These are phyloP conservation scores for Acropora yongei DNA, from an alignment of 64 coral and sea anemone species.

Conservation along the genomic window DNA sequence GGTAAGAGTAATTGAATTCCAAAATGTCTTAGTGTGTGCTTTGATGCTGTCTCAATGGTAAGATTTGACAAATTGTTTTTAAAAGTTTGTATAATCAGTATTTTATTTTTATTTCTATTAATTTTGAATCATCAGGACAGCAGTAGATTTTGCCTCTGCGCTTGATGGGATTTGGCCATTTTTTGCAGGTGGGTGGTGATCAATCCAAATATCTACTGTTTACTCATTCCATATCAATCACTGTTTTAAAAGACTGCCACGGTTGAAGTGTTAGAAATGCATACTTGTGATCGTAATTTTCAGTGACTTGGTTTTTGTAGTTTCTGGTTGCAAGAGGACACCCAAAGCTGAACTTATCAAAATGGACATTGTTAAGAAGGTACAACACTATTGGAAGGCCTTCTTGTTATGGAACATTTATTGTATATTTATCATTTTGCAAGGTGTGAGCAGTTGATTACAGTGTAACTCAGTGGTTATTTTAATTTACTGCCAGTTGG, in stretches of 20 bases:
- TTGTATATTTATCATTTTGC: no score
- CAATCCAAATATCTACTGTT: neutral
- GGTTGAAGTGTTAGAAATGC: no score
- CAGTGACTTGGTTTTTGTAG: slow-evolving; percentile 16
- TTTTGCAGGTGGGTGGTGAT: slow-evolving; percentile 83
- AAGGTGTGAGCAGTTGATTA: no score
- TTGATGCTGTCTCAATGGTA: neutral
- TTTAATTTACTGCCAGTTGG: no score
- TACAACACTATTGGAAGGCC: slow-evolving; percentile 2
- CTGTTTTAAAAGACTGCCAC: no score
- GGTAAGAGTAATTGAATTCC: slow-evolving; percentile 16
- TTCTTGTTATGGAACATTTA: neutral
- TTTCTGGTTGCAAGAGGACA: slow-evolving; percentile 82
- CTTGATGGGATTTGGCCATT: slow-evolving; percentile 93
- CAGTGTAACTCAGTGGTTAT: no score
- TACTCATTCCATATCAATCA: no score
- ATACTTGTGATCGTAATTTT: neutral
- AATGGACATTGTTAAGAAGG: slow-evolving; percentile 92
- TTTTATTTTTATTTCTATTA: no score
- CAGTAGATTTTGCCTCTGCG: slow-evolving; percentile 95
- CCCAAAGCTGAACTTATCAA: slow-evolving; percentile 81
- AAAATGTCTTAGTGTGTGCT: neutral
- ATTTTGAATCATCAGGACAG: slow-evolving; percentile 69
- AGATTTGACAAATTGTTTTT: neutral
- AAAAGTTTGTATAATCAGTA: neutral